These are phyloP conservation scores for Antedon mediterranea DNA, from an alignment of 53 echinoderm and acorn worm genomes.

Conservation along the genomic window DNA sequence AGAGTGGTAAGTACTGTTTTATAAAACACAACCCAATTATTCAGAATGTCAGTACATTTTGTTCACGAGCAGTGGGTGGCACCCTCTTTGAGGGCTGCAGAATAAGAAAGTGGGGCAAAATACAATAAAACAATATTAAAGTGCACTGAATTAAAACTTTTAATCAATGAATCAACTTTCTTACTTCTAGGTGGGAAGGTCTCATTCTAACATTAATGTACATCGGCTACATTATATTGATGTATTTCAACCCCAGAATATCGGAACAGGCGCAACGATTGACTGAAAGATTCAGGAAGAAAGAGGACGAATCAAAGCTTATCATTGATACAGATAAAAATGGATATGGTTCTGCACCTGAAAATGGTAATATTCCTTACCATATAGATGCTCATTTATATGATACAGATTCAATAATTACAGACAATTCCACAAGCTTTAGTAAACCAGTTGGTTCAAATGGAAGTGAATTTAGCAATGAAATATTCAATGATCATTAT, in stretches of 20 bases:
- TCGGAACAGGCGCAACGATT: background rate
- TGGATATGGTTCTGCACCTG: background rate
- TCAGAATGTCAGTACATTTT: too few relatives aligned
- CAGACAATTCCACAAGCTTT: background rate
- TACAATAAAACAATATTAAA: too few relatives aligned
- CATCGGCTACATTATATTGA: slow-evolving; percentile 8
- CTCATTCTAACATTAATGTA: slow-evolving; percentile 6
- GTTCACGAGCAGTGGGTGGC: too few relatives aligned
- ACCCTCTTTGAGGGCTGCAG: too few relatives aligned
- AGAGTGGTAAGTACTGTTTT: too few relatives aligned
- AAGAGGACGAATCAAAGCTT: slow-evolving; percentile 2
- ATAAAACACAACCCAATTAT: too few relatives aligned
- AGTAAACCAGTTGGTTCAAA: background rate
- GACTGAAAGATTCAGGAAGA: slow-evolving; percentile 1
- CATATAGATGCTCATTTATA: too few relatives aligned
- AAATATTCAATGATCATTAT: too few relatives aligned
- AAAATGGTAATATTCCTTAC: background rate
- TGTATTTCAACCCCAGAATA: slow-evolving; percentile 12
- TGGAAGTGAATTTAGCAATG: background rate
- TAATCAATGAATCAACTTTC: too few relatives aligned
- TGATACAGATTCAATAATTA: background rate
- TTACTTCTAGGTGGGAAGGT: slow-evolving; percentile 12
- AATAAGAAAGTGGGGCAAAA: too few relatives aligned
- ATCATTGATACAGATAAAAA: background rate
- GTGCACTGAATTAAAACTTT: too few relatives aligned